These are phyloP conservation scores for Drosophila paramelanica DNA, from an alignment of 2,888 invertebrate species.

Conservation along the genomic window DNA sequence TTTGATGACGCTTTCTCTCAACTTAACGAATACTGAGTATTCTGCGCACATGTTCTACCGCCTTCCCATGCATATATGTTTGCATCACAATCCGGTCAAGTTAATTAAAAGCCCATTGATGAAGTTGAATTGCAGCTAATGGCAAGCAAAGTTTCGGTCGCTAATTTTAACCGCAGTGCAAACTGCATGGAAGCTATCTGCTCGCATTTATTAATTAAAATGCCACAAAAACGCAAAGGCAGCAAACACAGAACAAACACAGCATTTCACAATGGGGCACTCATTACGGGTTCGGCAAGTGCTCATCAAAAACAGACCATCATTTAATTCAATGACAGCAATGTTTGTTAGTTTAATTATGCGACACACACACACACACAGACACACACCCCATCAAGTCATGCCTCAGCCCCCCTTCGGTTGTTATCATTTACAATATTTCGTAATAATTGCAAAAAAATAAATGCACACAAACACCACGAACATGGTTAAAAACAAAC, in stretches of 20 bases:
- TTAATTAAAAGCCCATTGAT: conserved; percentile 77
- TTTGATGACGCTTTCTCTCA: too few species aligned
- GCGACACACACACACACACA: conserved; percentile 24
- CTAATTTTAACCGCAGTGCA: conserved; percentile 38
- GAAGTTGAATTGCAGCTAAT: conserved; percentile 65
- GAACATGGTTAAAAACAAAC: conserved; percentile 9
- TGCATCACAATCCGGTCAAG: conserved; percentile 32
- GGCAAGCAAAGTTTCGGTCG: conserved; percentile 24
- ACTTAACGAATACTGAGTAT: background rate
- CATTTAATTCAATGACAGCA: conserved; percentile 46
- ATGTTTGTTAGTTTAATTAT: conserved; percentile 73
- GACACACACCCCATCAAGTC: conserved; percentile 1
- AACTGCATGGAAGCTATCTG: conserved; percentile 10
- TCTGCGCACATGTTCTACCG: background rate
- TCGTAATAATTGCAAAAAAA: conserved; percentile 57
- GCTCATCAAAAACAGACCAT: conserved; percentile 42
- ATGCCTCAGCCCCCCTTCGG: conserved; percentile 34
- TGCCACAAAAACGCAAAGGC: conserved; percentile 64
- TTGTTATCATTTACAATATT: conserved; percentile 52
- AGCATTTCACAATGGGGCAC: conserved; percentile 22
- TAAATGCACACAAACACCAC: background rate
- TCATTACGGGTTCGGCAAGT: conserved; percentile 43
- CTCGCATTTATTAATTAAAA: conserved; percentile 71
- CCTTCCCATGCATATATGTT: conserved; percentile 3
- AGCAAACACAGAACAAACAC: conserved; percentile 19